Base-by-base conservation (phyloP, 2,888 invertebrate genomes). In the Troides oblongomaculatus region DNA sequence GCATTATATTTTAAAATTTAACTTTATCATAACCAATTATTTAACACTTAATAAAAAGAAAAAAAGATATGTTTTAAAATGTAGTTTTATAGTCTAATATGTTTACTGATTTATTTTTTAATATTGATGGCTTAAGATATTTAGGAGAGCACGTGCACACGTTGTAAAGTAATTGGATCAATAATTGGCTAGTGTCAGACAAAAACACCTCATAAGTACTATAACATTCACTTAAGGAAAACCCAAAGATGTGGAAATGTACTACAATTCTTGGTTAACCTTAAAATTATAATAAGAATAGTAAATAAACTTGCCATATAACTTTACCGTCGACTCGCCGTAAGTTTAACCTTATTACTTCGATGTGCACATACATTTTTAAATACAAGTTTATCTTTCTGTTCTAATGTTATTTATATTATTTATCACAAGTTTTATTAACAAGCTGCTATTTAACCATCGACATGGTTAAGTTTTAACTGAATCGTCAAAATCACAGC, bases 221-320 rank as follows among this genome's bases (percentile, higher is more conserved):
- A 43, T 21, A 57, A 62, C 61, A 67, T 57, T 62, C 61, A 67
- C 62, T 17, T 6, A 12, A 21, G 67, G 46, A 68, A 67, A 68
- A 57, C 67, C 67, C 62, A 56, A 23, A 30, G n/a, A 46, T 58
- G 46, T 7, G 57, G 57, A 58, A 58, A 58, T 58, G 57, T 58
- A 58, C 57, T 10, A 14, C 8, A 58, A 10, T 10, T 58, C 46
- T 43, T 8, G 23, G 39, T 6, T 23, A 50, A 18, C 58, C 25
- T 46, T 25, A 46, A 21, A 43, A 62, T 21, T n/a, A 64, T 14
- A 53, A 53, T 58, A 59, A 59, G 39, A 65, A 56, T 21, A 64
- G 21, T 36, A 36, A 14, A 12, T 58, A 58, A 58, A 23, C 23
- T 23, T 25, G 8, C 23, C n/a, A 12, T 23, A 58, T 25, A 58